These are phyloP conservation scores for Phallusia fumigata DNA, from an alignment of 23 tunicate species.

Conservation along the genomic window DNA sequence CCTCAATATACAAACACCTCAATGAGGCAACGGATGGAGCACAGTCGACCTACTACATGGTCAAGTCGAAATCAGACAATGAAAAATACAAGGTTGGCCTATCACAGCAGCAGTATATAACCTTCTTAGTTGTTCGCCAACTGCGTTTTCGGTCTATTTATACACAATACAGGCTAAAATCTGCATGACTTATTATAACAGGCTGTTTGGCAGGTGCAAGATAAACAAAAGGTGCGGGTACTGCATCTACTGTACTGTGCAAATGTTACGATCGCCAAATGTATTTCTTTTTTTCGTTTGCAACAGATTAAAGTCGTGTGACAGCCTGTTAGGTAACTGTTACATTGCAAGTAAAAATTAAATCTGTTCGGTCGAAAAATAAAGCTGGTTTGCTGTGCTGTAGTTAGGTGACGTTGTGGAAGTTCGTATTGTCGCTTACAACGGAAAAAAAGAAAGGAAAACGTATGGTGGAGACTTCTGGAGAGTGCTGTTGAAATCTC, in stretches of 20 bases:
- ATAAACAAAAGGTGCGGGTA: too few species aligned
- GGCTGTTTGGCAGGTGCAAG: too few species aligned
- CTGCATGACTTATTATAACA: too few species aligned
- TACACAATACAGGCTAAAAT: too few species aligned
- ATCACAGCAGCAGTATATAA: too few species aligned
- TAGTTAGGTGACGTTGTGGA: slow-evolving; percentile 8
- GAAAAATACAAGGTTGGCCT: neutral
- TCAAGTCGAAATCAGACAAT: neutral
- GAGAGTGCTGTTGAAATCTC: slow-evolving; percentile 18
- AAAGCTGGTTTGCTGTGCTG: too few species aligned
- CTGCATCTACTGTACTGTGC: too few species aligned
- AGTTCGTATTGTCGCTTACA: slow-evolving; percentile 32
- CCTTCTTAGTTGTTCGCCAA: neutral
- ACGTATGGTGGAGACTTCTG: slow-evolving; percentile 58
- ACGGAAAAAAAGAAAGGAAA: slow-evolving; percentile 35
- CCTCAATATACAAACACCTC: neutral
- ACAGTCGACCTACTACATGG: slow-evolving; percentile 8
- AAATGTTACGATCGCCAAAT: too few species aligned
- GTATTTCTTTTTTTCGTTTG: neutral
- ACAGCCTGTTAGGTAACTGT: too few species aligned
- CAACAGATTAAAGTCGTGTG: too few species aligned
- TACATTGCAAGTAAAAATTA: too few species aligned
- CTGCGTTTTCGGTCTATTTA: neutral
- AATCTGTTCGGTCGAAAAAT: too few species aligned
- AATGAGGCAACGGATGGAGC: slow-evolving; percentile 39